Evolutionary conservation across 2,888 invertebrate species (phyloP), one percentile per base, ranked within the genome.

Genomic region (Pandemis heparana): DNA sequence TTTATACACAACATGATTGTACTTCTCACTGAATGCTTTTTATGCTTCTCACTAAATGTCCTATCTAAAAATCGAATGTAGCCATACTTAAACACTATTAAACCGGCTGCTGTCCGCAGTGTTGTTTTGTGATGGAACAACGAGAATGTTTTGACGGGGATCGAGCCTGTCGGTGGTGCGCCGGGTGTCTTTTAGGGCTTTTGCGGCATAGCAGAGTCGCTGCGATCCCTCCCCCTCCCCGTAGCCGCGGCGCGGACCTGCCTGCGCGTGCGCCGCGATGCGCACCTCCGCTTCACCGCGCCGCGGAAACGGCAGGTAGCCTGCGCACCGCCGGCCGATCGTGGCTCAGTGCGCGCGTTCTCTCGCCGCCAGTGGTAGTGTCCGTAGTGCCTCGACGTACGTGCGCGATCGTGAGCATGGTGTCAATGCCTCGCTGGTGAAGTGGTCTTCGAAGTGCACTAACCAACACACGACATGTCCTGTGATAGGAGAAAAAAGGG

Each of bases 281-380:
- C 91, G 91, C 92, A 90, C 92, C 92, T 90, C 91, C 91, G 90
- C 90, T 88, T 87, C 88, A 83, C 88, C 87, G 87, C 90, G 86
- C 88, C 85, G 86, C 90, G 89, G 89, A 90, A 88, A 88, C 89
- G 88, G 88, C 92, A 91, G 93, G 92, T 92, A 92, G 90, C 86
- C 84, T 81, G 87, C 87, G 86, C 85, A 83, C 82, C 84, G 87
- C 80, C 86, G 87, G 83, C 80, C 87, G 84, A 82, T 65, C 61
- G 74, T 74, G 83, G 84, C 87, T 93, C 93, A 94, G 93, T 94
- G 92, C 91, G 94, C 93, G 93, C 93, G 93, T 85, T 93, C 93
- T 87, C 92, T 94, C 92, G 93, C 88, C 90, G 92, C 88, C 89
- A 87, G 88, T 90, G 93, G 94, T 93, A 93, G 94, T 94, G 93